A percentile compares a stretch with the other conserved stretches of the same genome.
phyloP scores from a whole-genome alignment of 2,888 invertebrate genomes.

The Cecidostiba fungosa region DNA sequence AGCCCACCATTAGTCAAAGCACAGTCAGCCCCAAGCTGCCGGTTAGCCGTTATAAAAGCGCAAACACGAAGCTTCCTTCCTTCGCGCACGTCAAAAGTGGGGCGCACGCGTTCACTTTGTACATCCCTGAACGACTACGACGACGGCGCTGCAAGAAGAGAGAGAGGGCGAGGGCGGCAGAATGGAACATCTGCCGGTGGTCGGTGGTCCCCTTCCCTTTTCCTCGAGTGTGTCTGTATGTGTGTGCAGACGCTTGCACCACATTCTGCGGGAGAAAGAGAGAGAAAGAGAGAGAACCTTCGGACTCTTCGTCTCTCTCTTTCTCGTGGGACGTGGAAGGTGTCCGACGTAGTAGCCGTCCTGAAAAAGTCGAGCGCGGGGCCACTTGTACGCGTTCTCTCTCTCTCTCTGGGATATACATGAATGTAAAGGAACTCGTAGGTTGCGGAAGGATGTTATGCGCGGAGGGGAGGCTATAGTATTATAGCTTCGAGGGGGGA shows the following conservation, averaged over 20 bases:
- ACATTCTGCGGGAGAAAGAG: slow-evolving; percentile 20
- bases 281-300: neutral
- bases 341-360: slow-evolving; percentile 45
- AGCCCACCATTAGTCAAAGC: neutral
- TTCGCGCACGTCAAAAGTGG: slow-evolving; percentile 33
- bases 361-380: slow-evolving; percentile 52
- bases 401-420: slow-evolving; percentile 20
- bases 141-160: slow-evolving; percentile 42
- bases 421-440: slow-evolving; percentile 23
- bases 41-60: neutral
- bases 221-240: neutral
- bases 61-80: slow-evolving; percentile 2
- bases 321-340: slow-evolving; percentile 51
- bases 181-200: slow-evolving; percentile 79
- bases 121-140: slow-evolving; percentile 70
- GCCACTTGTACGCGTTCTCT: neutral
- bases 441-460: slow-evolving; percentile 19
- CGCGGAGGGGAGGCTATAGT: neutral
- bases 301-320: slow-evolving; percentile 11
- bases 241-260: slow-evolving; percentile 28
- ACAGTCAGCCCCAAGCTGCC: neutral
- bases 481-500: slow-evolving; percentile 18
- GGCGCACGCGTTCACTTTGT: slow-evolving; percentile 67
- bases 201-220: slow-evolving; percentile 62
- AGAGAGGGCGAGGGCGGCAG: slow-evolving; percentile 71